phyloP scores from a whole-genome alignment of 2,888 invertebrate genomes.

The Netelia melanura region DNA sequence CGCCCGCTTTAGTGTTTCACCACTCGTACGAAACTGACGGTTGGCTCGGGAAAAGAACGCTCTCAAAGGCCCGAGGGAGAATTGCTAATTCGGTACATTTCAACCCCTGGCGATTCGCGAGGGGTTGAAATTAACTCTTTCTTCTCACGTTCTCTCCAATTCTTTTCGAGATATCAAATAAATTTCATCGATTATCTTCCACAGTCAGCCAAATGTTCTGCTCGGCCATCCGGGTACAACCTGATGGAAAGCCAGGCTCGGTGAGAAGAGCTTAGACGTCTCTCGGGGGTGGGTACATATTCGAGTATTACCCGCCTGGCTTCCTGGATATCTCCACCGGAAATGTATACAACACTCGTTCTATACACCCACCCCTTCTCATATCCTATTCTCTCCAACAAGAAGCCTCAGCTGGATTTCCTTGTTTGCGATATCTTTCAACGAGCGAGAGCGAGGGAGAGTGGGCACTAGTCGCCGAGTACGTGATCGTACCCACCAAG shows the following conservation, averaged over 20 bases:
- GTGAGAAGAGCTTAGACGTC: constrained; percentile 4
- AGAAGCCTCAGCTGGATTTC: constrained; percentile 46
- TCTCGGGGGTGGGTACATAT: constrained; percentile 6
- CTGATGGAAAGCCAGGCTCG: neutral
- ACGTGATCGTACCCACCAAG: constrained; percentile 42
- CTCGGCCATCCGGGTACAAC: neutral
- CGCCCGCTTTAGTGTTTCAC: constrained; percentile 48
- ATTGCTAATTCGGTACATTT: constrained; percentile 33
- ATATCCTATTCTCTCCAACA: constrained; percentile 29
- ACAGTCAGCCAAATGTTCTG: neutral
- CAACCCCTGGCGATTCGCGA: neutral
- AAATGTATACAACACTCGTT: constrained; percentile 20
- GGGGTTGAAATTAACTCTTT: neutral
- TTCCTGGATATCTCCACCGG: constrained; percentile 23
- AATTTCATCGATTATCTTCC: neutral
- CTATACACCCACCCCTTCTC: neutral
- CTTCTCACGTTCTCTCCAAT: neutral
- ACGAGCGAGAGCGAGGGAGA: neutral
- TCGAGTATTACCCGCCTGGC: constrained; percentile 34
- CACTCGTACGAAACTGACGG: constrained; percentile 26
- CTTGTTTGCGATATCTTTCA: constrained; percentile 54
- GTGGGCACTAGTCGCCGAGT: neutral
- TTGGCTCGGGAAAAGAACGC: constrained; percentile 6
- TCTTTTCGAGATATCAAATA: neutral
- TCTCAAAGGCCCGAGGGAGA: neutral